A percentile compares a stretch with the other conserved stretches of the same genome.
Conservation (phyloP, 2,888 invertebrate species). For the Tetramorium bicarinatum region DNA sequence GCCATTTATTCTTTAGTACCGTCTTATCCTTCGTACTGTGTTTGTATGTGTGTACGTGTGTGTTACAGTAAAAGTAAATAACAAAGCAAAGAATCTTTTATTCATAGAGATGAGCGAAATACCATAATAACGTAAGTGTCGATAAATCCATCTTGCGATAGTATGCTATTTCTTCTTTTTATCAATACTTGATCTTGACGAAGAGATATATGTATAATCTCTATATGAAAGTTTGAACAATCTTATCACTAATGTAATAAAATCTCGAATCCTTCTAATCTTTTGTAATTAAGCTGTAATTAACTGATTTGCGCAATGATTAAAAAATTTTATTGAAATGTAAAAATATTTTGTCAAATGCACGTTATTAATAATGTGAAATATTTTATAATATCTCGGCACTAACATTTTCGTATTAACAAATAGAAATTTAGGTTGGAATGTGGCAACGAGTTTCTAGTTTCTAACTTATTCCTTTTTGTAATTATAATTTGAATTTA, state of each 20-base stretch:
- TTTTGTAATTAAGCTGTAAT: neutral
- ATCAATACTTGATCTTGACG: neutral
- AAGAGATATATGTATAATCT: neutral
- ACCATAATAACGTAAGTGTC: constrained; percentile 32
- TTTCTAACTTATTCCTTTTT: constrained; percentile 7
- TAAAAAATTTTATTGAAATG: neutral
- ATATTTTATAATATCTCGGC: constrained; percentile 1
- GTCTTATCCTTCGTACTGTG: neutral
- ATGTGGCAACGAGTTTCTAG: neutral
- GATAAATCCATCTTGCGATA: constrained; percentile 46
- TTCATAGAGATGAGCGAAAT: neutral
- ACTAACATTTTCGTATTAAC: constrained; percentile 10
- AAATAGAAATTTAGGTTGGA: constrained; percentile 8
- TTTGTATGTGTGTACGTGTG: too few species aligned
- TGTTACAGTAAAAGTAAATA: neutral
- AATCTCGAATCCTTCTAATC: neutral
- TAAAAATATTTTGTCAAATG: neutral
- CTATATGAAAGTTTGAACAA: neutral
- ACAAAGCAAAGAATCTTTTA: neutral
- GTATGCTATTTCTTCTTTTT: neutral
- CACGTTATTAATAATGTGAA: neutral
- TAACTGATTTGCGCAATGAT: neutral
- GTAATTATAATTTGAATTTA: constrained; percentile 34
- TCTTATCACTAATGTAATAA: neutral
- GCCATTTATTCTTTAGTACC: neutral